Evolutionary conservation across 2,888 invertebrate species (phyloP).

Genomic region (Toxonevra muliebris): DNA sequence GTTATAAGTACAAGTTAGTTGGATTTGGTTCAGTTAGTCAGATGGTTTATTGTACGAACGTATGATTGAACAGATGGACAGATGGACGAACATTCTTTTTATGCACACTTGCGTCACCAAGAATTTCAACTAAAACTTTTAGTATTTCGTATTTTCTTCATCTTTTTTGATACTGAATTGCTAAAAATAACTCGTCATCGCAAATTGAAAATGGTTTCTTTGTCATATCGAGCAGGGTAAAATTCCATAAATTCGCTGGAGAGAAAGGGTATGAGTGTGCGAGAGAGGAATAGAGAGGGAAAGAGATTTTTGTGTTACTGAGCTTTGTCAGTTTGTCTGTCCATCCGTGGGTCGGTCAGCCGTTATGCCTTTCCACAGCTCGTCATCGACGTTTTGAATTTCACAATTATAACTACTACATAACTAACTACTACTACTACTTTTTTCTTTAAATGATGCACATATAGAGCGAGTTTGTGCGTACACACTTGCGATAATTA

Average conservation of each 20-base stretch:
- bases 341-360: conserved; percentile 1
- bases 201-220: not conserved
- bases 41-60: too few relatives aligned
- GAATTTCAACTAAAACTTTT: conserved; percentile 1
- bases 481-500: conserved; percentile 27
- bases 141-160: not conserved
- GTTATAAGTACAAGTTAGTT: too few relatives aligned
- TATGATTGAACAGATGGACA: not conserved
- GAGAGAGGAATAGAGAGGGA: too few relatives aligned
- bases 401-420: too few relatives aligned
- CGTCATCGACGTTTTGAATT: too few relatives aligned
- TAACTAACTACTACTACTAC: too few relatives aligned
- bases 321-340: not conserved
- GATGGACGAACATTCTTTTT: not conserved
- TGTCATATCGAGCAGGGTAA: not conserved
- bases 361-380: not conserved
- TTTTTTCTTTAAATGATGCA: too few relatives aligned
- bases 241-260: not conserved
- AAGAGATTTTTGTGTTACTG: too few relatives aligned
- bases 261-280: not conserved
- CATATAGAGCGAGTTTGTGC: not conserved
- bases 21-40: too few relatives aligned
- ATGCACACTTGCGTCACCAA: conserved; percentile 17
- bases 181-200: conserved; percentile 33
- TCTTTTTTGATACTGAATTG: not conserved